Evolutionary conservation across 2,113 vertebrate genomes (phyloP).

Genomic region (Oplegnathus fasciatus): DNA sequence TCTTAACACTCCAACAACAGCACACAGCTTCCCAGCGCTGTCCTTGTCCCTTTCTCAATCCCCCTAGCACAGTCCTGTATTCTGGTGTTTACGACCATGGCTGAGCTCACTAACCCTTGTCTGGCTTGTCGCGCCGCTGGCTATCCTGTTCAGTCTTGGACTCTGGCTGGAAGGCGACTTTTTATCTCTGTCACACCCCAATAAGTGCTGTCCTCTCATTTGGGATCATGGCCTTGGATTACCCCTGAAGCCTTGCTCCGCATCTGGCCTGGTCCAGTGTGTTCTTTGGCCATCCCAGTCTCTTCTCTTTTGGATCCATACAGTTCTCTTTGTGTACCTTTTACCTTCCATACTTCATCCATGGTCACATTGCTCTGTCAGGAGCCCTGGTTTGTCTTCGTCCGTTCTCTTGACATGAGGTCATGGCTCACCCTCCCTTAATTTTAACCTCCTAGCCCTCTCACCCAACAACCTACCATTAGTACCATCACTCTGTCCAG

Average conservation of each 20-base stretch:
- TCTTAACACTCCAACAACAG: constrained; percentile 36
- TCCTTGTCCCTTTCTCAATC: constrained; percentile 43
- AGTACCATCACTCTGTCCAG: not conserved
- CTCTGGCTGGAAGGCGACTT: constrained; percentile 14
- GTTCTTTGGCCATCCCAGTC: not conserved
- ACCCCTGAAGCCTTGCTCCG: constrained; percentile 3
- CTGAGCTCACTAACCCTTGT: constrained; percentile 34
- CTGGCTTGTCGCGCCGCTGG: constrained; percentile 17
- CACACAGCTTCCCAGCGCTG: constrained; percentile 26
- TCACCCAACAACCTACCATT: not conserved
- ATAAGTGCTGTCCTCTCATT: constrained; percentile 10
- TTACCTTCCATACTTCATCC: constrained; percentile 15
- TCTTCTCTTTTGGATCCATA: not conserved
- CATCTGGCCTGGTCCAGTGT: not conserved
- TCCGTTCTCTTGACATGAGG: not conserved
- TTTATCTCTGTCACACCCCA: constrained; percentile 35
- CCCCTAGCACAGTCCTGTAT: not conserved
- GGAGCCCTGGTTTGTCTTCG: constrained; percentile 10
- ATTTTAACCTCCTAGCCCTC: not conserved
- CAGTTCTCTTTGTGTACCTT: constrained; percentile 8
- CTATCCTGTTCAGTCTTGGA: constrained; percentile 27
- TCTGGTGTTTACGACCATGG: constrained; percentile 42
- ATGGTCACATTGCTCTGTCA: constrained; percentile 1
- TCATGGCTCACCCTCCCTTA: not conserved
- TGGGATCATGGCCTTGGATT: constrained; percentile 12